Conservation (phyloP, 2,113 vertebrate species). For the Hylia prasina region DNA sequence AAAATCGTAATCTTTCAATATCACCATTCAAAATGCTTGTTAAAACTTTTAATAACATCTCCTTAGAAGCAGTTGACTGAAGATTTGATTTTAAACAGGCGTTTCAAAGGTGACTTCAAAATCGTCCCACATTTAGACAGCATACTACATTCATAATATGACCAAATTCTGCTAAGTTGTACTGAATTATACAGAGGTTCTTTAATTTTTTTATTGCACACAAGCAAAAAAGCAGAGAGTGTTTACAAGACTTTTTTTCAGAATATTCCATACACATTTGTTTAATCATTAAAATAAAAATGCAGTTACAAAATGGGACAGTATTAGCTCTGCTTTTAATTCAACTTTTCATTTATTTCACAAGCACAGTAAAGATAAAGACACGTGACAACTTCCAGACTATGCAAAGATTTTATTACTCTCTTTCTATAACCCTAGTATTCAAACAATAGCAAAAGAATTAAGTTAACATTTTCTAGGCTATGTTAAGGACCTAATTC, state of each 20-base stretch:
- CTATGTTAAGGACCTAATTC: neutral
- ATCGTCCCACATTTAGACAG: neutral
- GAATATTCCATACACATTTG: neutral
- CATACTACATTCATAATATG: neutral
- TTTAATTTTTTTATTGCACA: neutral
- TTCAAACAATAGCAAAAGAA: neutral
- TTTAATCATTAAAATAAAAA: neutral
- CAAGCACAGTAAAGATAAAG: neutral
- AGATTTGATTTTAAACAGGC: neutral
- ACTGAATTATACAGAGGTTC: neutral
- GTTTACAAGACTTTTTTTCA: neutral
- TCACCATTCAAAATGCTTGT: neutral
- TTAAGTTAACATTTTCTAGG: neutral
- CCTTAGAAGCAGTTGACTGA: accelerated
- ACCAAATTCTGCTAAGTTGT: neutral
- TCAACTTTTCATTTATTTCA: neutral
- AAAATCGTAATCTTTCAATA: neutral
- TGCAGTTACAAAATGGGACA: neutral
- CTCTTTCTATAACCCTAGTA: neutral
- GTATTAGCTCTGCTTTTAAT: neutral
- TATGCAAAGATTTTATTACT: neutral
- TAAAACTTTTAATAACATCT: neutral
- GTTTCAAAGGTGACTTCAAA: neutral
- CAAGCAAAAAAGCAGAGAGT: neutral
- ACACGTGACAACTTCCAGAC: neutral